Conservation (phyloP, 2,888 invertebrate species). For the Sarcophaga subvicina region DNA sequence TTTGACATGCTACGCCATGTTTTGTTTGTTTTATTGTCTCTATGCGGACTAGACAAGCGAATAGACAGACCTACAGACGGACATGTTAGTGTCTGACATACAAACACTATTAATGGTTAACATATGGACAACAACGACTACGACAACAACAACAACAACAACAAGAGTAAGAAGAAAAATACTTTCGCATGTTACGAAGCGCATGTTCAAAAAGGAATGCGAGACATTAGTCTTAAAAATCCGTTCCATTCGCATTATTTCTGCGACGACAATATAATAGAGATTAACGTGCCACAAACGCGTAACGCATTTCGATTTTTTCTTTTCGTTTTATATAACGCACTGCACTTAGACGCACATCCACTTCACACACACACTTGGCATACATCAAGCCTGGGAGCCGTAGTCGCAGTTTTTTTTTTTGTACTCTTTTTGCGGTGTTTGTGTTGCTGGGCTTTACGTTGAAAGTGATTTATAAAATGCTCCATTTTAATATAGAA, state of each 20-base stretch:
- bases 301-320: conserved; percentile 8
- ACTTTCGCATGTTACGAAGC: neutral
- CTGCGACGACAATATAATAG: neutral
- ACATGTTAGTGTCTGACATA: neutral
- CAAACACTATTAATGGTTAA: conserved; percentile 17
- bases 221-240: neutral
- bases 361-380: neutral
- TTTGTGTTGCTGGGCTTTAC: neutral
- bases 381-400: neutral
- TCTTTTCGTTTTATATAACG: neutral
- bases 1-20: conserved; percentile 49
- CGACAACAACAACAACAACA: neutral
- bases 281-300: conserved; percentile 27
- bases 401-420: neutral
- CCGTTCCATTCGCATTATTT: neutral
- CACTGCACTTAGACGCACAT: neutral
- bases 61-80: neutral
- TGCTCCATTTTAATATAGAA: conserved; percentile 1
- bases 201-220: neutral
- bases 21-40: conserved; percentile 42
- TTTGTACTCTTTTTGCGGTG: neutral
- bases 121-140: neutral
- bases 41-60: neutral
- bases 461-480: conserved; percentile 1
- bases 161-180: neutral